Base-by-base conservation (phyloP, 2,888 invertebrate genomes). In the Drosophila koepferae region DNA sequence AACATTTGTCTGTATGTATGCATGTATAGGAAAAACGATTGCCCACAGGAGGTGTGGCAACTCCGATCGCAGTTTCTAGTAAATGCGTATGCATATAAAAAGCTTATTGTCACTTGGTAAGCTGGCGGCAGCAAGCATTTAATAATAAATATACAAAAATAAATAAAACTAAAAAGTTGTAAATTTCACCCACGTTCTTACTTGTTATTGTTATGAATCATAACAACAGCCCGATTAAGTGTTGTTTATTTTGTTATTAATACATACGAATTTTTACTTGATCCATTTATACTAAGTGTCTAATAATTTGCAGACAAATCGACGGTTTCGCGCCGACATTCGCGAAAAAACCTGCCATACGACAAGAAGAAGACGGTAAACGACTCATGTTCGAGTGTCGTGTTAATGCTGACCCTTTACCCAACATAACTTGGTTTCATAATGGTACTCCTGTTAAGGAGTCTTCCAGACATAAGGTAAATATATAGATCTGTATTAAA, bases 271-370 rank as follows among this genome's bases (percentile, higher is more conserved):
- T 14, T 31, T 18, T 12, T 18, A 12, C 18, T 34, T 34, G 51
- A 51, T 0, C 12, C 3, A 10, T 36, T 51, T 36, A 34, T 34
- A 12, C 6, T 34, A 34, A 51, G 16, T 28, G 2, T 40, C 10
- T 36, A 10, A 31, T 23, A n/a, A 46, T 36, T 49, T 49, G 23
- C 94, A 98, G 98, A 95, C 98, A 98, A 98, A 97, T 98, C 94
- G 98, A 98, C 95, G 98, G 98, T 92, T 96, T 97, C 94, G 98
- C 99, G 94, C 99, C 99, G 92, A 98, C 98, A 92, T 99, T 99
- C 94, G 97, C 98, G 94, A 98, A 98, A 95, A 99, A 99, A 94
- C 99, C 99, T 77, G 96, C 98, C 90, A 99, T 99, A 94, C 95
- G 98, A 93, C 99, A 99, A 94, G 98, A 98, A 94, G 98, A 98